Percentiles rank a stretch among this genome's conserved stretches.
Conservation (phyloP, 2,113 vertebrate genomes). For the Axis porcinus region DNA sequence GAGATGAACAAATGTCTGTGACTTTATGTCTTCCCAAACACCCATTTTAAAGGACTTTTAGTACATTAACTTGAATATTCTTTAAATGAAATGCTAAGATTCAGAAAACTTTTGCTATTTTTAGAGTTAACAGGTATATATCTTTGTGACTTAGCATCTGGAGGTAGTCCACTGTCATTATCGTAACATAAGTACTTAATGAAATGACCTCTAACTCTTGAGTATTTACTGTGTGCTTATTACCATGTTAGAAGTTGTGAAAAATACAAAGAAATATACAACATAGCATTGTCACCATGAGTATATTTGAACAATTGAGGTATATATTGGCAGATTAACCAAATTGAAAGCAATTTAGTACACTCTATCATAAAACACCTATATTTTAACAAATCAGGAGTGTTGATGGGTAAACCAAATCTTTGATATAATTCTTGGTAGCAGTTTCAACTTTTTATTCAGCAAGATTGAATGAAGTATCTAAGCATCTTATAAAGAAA, state of each 20-base stretch:
- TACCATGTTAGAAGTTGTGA: neutral
- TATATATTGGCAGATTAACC: neutral
- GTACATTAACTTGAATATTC: neutral
- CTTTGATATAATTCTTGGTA: neutral
- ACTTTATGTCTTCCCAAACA: neutral
- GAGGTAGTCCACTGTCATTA: neutral
- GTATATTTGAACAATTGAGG: neutral
- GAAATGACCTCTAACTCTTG: neutral
- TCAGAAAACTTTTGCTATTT: neutral
- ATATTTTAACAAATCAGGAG: neutral
- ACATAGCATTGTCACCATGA: neutral
- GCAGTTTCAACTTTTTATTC: neutral
- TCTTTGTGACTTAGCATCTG: neutral
- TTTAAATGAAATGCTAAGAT: slow-evolving; percentile 2
- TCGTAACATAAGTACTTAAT: neutral
- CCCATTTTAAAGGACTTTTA: neutral
- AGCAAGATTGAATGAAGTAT: neutral
- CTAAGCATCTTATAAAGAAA: neutral
- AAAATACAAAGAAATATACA: neutral
- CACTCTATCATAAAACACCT: neutral
- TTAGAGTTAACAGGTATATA: neutral
- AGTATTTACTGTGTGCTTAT: neutral
- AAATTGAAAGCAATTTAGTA: neutral
- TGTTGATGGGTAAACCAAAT: neutral
- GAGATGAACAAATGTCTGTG: neutral